A percentile compares a stretch with the other conserved stretches of the same genome.
phyloP scores from a whole-genome alignment of 1,140 invertebrate genomes.

The Dicyema japonicum region DNA sequence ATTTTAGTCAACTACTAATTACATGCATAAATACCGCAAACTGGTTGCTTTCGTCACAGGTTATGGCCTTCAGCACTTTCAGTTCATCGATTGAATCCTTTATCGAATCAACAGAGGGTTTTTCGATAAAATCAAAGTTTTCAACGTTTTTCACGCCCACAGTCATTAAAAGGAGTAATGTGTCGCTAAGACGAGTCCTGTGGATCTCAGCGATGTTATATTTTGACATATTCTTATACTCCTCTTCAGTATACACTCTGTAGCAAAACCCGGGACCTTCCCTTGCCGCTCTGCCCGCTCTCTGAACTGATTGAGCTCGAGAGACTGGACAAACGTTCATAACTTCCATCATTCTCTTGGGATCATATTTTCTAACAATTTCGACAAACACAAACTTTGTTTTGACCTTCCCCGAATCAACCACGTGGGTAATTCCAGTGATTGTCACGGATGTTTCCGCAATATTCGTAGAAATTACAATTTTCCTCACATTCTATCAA shows the following conservation, averaged over 20 bases:
- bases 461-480: conserved; percentile 5
- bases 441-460: no score
- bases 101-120: no score
- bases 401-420: no score
- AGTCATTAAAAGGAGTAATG: conserved; percentile 33
- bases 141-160: conserved; percentile 39
- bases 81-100: no score
- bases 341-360: conserved; percentile 43
- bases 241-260: conserved; percentile 34
- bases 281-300: conserved; percentile 48
- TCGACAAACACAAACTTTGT: no score
- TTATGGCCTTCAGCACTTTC: no score
- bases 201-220: conserved; percentile 53
- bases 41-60: no score
- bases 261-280: conserved; percentile 48
- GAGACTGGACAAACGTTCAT: conserved; percentile 47
- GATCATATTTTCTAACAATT: conserved; percentile 32
- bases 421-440: no score
- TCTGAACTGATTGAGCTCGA: conserved; percentile 58
- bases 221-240: conserved; percentile 33
- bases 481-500: conserved; percentile 1
- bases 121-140: conserved; percentile 67
- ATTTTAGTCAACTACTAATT: no score
- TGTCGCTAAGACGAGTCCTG: no score
- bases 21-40: no score